Percentiles rank a stretch among this genome's conserved stretches.
phyloP scores from a whole-genome alignment of 2,888 invertebrate species.

The Trachelus troglodyta region DNA sequence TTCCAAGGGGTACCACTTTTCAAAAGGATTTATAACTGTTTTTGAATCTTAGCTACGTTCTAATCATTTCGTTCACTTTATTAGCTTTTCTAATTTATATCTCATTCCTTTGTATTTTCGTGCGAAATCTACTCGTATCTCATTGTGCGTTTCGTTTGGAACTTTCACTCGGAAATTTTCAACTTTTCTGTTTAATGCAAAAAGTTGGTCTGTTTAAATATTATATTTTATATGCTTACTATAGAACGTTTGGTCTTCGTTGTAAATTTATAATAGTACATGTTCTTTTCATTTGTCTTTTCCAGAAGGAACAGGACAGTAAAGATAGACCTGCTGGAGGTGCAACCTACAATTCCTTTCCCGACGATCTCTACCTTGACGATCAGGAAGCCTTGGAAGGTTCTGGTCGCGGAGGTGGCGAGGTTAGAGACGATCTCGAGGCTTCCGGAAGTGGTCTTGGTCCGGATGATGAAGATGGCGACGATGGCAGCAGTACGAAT shows the following conservation, averaged over 20 bases:
- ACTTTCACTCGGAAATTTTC: background rate
- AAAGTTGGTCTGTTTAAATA: background rate
- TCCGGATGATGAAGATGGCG: conserved; percentile 82
- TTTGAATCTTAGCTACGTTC: background rate
- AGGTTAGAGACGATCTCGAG: conserved; percentile 81
- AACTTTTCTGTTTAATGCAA: background rate
- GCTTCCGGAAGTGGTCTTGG: conserved; percentile 89
- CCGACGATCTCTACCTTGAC: conserved; percentile 79
- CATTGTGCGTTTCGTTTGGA: background rate
- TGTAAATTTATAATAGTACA: background rate
- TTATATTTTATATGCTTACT: background rate
- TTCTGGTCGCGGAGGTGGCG: conserved; percentile 74
- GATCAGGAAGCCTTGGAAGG: conserved; percentile 80
- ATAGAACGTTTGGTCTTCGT: background rate
- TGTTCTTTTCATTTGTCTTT: conserved; percentile 13
- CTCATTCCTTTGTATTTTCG: no score
- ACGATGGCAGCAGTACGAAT: conserved; percentile 53
- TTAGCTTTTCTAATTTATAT: no score
- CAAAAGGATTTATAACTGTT: background rate
- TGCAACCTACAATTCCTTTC: conserved; percentile 65
- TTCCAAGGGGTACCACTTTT: background rate
- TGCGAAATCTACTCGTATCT: no score
- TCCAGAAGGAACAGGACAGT: conserved; percentile 56
- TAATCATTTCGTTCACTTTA: no score
- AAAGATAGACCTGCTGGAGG: conserved; percentile 46